Conservation (phyloP, 2,888 invertebrate species). For the Sesia apiformis region DNA sequence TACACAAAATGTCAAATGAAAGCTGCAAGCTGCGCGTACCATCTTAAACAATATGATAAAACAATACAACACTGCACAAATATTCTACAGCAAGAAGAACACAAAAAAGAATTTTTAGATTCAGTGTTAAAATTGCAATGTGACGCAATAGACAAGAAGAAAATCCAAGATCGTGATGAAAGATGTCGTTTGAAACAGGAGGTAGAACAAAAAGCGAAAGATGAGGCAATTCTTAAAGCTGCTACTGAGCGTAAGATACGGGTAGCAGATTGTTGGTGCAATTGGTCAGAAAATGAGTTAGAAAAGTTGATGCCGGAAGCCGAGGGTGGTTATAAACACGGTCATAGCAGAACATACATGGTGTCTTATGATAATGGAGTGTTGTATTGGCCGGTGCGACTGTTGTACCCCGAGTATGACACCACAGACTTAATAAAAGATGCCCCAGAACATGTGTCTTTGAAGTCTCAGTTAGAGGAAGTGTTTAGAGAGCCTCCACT, state of each 20-base stretch:
- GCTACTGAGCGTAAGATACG: constrained; percentile 63
- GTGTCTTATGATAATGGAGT: constrained; percentile 77
- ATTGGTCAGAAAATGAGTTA: constrained; percentile 60
- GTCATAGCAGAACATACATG: constrained; percentile 58
- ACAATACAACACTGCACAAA: constrained; percentile 83
- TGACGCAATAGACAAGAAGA: constrained; percentile 62
- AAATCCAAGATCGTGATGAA: constrained; percentile 66
- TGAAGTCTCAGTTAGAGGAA: constrained; percentile 57
- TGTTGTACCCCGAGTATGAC: constrained; percentile 91
- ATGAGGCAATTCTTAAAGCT: constrained; percentile 47
- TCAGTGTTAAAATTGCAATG: constrained; percentile 27
- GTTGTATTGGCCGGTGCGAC: constrained; percentile 90
- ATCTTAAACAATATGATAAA: constrained; percentile 79
- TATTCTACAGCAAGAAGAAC: constrained; percentile 73
- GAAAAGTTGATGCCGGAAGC: constrained; percentile 75
- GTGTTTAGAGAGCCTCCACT: constrained; percentile 77
- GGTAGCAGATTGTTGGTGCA: constrained; percentile 67
- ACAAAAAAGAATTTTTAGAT: constrained; percentile 53
- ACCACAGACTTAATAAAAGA: constrained; percentile 90
- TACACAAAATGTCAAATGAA: constrained; percentile 85
- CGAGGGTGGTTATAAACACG: constrained; percentile 44
- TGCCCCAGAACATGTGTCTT: constrained; percentile 82
- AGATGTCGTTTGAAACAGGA: constrained; percentile 33
- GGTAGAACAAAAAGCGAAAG: constrained; percentile 56
- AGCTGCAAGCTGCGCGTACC: constrained; percentile 83